These are phyloP conservation scores for Cynopterus sphinx DNA, from an alignment of 2,797 vertebrate genomes.

Conservation along the genomic window DNA sequence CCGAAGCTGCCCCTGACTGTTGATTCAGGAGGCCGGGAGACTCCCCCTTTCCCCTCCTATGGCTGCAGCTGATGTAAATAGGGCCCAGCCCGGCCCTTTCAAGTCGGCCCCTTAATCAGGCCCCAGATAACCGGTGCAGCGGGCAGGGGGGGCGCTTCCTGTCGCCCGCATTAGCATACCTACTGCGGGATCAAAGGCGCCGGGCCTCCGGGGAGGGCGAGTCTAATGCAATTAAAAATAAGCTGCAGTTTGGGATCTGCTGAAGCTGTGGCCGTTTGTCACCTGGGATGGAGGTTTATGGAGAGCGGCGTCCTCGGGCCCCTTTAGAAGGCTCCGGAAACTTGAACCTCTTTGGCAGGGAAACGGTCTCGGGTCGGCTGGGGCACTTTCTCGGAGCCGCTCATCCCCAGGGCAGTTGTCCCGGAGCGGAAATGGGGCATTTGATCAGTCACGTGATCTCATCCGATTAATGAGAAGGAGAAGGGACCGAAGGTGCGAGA, in stretches of 20 bases:
- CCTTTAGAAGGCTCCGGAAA: too few relatives aligned
- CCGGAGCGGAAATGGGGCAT: fast-evolving
- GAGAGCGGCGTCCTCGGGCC: not conserved
- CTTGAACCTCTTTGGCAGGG: not conserved
- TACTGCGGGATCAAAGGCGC: not conserved
- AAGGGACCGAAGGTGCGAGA: fast-evolving
- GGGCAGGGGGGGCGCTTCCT: not conserved
- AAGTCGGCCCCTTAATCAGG: not conserved
- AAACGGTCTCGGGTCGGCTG: not conserved
- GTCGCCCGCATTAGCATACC: not conserved
- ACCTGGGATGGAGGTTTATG: not conserved
- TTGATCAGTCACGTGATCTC: fast-evolving
- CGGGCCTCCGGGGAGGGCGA: not conserved
- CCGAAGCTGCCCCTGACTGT: not conserved
- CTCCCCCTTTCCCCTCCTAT: too few relatives aligned
- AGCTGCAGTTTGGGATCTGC: not conserved
- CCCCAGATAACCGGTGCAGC: not conserved
- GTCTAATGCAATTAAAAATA: not conserved
- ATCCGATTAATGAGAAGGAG: fast-evolving
- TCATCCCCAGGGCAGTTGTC: fast-evolving
- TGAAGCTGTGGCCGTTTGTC: not conserved
- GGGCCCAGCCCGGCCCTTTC: not conserved
- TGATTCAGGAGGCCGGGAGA: too few relatives aligned
- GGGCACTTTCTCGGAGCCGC: not conserved
- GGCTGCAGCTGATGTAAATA: not conserved